Base-by-base conservation (phyloP, 2,113 vertebrate species). In the Pseudolaguvia tuberculata region DNA sequence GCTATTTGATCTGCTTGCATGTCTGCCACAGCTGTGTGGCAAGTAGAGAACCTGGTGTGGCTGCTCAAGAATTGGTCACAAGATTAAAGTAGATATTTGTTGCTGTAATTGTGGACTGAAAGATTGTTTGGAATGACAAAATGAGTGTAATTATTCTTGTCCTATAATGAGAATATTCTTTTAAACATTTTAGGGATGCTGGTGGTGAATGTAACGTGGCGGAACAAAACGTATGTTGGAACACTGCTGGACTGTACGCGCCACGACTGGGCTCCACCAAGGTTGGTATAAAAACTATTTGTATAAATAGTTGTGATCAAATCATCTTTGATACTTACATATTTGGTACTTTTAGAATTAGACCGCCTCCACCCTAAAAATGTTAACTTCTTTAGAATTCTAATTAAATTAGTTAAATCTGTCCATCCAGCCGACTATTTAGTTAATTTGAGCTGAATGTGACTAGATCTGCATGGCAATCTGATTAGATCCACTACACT, bases 191-290 rank as follows among this genome's bases (percentile, higher is more conserved):
- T 85, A 99, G 97, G 97, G 48, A 98, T 99, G 96, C 87, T 99
- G 89, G 97, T 99, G 83, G 96, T 99, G 25, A 99, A 99, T 0
- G 97, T 99, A 71, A 99, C 97, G 0, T 99, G 97, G 97, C 93
- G 97, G 85, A 99, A 99, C 88, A 99, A 99, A 91, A 98, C 96
- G 0, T 99, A 99, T 0, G 97, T 99, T 58, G 97, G 97, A 56
- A 99, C 97, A 0, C 88, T 99, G 79, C 88, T 99, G 56, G 97
- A 99, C 88, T 99, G 97, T 75, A 98, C 97, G 0, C 92, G 96
- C 63, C 97, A 99, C 2, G 96, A 98, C 84, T 99, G 97, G 97
- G 97, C 97, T 4, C 97, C 97, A 63, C 96, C 97, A 29, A 92
- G 97, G 97, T 98, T 88, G 90, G 85, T 11, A 29, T 72, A 0